Evolutionary conservation across 2,113 vertebrate genomes (phyloP).

Genomic region (Castor canadensis): DNA sequence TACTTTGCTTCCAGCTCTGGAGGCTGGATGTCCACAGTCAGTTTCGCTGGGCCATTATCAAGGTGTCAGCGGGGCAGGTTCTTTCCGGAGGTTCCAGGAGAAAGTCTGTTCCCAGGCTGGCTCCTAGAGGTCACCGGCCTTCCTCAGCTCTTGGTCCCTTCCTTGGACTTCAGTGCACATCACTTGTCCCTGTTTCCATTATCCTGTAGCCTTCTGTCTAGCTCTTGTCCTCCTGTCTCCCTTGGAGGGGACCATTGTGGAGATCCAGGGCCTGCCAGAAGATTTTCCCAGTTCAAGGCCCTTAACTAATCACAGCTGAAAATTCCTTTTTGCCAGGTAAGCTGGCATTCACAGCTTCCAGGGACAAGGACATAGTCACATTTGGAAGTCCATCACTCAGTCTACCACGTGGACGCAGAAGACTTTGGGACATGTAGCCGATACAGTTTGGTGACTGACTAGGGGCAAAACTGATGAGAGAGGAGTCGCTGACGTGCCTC

Average conservation of each 20-base stretch:
- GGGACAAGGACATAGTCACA: background rate
- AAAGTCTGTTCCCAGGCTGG: background rate
- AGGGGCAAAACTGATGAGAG: too few relatives aligned
- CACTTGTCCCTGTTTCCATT: background rate
- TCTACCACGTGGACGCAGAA: background rate
- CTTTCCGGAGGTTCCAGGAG: background rate
- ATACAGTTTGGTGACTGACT: background rate
- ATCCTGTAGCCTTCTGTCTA: background rate
- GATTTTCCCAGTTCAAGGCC: background rate
- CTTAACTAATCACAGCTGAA: background rate
- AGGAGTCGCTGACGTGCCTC: background rate
- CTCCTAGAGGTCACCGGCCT: background rate
- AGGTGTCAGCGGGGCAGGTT: background rate
- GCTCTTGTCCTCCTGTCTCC: background rate
- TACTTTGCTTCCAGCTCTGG: background rate
- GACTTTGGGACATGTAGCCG: background rate
- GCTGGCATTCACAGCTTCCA: background rate
- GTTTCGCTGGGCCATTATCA: background rate
- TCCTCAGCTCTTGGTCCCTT: background rate
- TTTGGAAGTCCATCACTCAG: background rate
- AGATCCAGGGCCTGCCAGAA: background rate
- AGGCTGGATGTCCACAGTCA: background rate
- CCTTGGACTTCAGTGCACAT: background rate
- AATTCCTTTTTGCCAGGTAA: background rate
- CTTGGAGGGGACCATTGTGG: background rate